Evolutionary conservation across 2,888 invertebrate species (phyloP).

Genomic region (Leptarthrus brevirostris): DNA sequence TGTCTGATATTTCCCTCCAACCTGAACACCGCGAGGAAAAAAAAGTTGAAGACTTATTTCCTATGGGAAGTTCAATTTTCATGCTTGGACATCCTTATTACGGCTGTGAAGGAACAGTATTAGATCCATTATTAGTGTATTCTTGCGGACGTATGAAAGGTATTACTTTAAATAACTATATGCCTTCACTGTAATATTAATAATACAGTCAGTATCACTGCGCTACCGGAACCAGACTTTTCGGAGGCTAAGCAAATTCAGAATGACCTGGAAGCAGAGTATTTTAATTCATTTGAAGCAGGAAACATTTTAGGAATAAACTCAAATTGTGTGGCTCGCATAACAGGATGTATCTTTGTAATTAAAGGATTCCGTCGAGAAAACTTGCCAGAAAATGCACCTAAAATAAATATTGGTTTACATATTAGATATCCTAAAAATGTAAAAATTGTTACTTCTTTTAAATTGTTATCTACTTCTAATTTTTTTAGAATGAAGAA

Average conservation of each 20-base stretch:
- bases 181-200: too few species aligned
- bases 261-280: constrained; percentile 58
- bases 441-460: constrained; percentile 65
- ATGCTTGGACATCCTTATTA: constrained; percentile 84
- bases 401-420: constrained; percentile 85
- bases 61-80: constrained; percentile 76
- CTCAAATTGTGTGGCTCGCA: constrained; percentile 79
- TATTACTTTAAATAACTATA: constrained; percentile 47
- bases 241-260: constrained; percentile 58
- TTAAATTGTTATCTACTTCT: constrained; percentile 11
- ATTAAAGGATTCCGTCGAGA: constrained; percentile 68
- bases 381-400: constrained; percentile 64
- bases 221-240: constrained; percentile 62
- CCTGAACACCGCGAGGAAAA: constrained; percentile 64
- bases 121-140: constrained; percentile 63
- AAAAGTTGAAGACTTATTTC: constrained; percentile 73
- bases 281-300: constrained; percentile 59
- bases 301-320: constrained; percentile 71
- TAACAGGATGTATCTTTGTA: constrained; percentile 87
- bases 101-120: constrained; percentile 81
- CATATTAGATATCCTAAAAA: constrained; percentile 91
- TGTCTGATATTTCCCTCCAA: constrained; percentile 68
- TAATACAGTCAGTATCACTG: constrained; percentile 61
- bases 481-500: constrained; percentile 73
- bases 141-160: constrained; percentile 63